phyloP scores from a whole-genome alignment of 1,140 invertebrate genomes.

The Zaprionus ornatus region DNA sequence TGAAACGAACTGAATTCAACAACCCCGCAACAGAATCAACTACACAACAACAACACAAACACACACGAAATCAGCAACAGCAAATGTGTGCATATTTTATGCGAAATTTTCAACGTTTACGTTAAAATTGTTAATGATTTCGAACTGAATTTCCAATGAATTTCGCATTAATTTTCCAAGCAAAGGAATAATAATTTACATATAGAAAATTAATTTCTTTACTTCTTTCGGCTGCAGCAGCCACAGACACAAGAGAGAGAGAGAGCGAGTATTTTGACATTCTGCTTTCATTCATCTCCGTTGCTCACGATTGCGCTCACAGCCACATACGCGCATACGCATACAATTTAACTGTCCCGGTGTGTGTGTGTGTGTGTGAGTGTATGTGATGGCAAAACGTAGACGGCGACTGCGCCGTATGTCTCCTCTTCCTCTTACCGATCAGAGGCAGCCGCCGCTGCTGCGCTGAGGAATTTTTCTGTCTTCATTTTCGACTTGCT shows the following conservation, averaged over 20 bases:
- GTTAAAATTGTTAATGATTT: constrained; percentile 12
- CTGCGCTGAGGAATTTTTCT: constrained; percentile 72
- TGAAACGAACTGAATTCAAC: constrained; percentile 53
- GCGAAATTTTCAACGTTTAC: constrained; percentile 49
- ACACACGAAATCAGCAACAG: constrained; percentile 49
- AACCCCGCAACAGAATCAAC: constrained; percentile 10
- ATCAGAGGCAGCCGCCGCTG: constrained; percentile 46
- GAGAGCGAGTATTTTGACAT: constrained; percentile 71
- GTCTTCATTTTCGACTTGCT: constrained; percentile 63
- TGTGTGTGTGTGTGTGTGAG: constrained; percentile 26
- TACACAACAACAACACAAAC: constrained; percentile 51
- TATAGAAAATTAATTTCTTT: constrained; percentile 70
- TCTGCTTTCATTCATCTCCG: constrained; percentile 81
- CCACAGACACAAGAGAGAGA: constrained; percentile 25
- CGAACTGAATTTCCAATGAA: constrained; percentile 17
- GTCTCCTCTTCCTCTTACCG: constrained; percentile 43
- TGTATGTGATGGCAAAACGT: constrained; percentile 43
- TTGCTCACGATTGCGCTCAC: constrained; percentile 61
- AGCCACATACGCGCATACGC: constrained; percentile 32
- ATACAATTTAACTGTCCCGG: constrained; percentile 43
- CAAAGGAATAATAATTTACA: constrained; percentile 58
- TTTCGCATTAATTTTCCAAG: constrained; percentile 39
- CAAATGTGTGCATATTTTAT: constrained; percentile 75
- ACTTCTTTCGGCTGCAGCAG: constrained; percentile 65
- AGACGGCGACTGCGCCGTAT: constrained; percentile 40